Percentiles rank a stretch among this genome's conserved stretches.
These are phyloP conservation scores for Sebastes cheni DNA, from an alignment of 2,797 vertebrate genomes.

Conservation along the genomic window DNA sequence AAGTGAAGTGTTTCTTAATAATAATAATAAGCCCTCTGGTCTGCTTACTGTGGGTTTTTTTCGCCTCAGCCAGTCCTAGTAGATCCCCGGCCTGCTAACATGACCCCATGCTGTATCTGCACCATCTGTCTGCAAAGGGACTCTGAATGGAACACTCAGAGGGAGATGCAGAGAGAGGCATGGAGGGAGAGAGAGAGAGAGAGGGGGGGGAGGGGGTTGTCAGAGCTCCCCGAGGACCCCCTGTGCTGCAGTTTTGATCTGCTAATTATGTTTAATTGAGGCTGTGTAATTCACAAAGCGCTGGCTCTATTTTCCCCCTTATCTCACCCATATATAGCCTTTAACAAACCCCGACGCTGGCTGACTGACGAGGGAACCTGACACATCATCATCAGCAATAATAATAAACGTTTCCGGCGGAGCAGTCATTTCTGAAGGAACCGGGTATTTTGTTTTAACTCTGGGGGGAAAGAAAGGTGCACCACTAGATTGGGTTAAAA, in stretches of 20 bases:
- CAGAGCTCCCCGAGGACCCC: constrained; percentile 58
- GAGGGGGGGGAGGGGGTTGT: not conserved
- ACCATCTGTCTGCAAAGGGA: constrained; percentile 75
- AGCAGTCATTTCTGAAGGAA: constrained; percentile 27
- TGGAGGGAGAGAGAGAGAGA: not conserved
- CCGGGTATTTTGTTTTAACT: constrained; percentile 20
- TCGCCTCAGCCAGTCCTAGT: constrained; percentile 42
- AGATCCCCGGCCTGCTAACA: constrained; percentile 47
- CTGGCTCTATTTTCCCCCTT: constrained; percentile 36
- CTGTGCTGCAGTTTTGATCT: constrained; percentile 67
- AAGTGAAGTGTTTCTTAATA: constrained; percentile 51
- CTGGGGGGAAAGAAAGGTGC: not conserved
- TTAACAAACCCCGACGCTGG: constrained; percentile 32
- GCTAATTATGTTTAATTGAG: constrained; percentile 76
- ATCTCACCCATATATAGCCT: constrained; percentile 44
- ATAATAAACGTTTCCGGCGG: constrained; percentile 19
- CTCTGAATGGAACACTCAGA: constrained; percentile 61
- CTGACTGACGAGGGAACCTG: constrained; percentile 34
- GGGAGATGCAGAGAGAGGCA: constrained; percentile 33
- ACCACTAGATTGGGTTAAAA: constrained; percentile 17
- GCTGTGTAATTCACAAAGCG: constrained; percentile 59
- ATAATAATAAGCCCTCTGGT: constrained; percentile 46
- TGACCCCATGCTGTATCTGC: constrained; percentile 68
- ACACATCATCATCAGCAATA: constrained; percentile 18
- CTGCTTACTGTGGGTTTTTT: constrained; percentile 15